Conservation (phyloP, 2,113 vertebrate species). For the Vulpes ferrilata region DNA sequence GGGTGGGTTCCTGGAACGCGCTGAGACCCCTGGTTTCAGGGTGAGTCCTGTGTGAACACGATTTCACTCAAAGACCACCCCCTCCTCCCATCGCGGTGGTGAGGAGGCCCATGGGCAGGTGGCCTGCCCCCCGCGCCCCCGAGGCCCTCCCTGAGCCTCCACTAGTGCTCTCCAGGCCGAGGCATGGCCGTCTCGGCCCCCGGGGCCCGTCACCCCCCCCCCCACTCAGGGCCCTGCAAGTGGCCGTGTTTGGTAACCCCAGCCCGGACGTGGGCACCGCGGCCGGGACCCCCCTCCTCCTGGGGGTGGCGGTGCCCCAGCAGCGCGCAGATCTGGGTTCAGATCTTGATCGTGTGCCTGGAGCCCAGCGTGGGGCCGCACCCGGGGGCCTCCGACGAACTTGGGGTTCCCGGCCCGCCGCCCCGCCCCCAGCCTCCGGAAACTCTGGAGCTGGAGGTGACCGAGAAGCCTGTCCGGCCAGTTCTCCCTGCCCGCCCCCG, state of each 20-base stretch:
- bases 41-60: rapidly evolving
- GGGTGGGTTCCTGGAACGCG: not conserved
- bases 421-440: not conserved
- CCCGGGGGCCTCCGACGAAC: not conserved
- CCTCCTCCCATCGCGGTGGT: not conserved
- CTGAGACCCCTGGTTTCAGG: not conserved
- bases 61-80: not conserved
- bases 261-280: not conserved
- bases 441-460: not conserved
- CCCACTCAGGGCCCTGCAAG: not conserved
- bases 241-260: not conserved
- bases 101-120: not conserved
- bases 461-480: not conserved
- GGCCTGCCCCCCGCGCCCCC: not conserved
- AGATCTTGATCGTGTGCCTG: not conserved
- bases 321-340: no score
- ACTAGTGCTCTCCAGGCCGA: not conserved
- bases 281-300: not conserved
- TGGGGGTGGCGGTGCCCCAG: not conserved
- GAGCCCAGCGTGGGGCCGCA: no score
- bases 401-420: not conserved
- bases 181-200: not conserved
- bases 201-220: not conserved
- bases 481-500: not conserved
- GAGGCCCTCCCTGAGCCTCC: rapidly evolving